Base-by-base conservation (phyloP, 2,113 vertebrate genomes). In the Sorex araneus region DNA sequence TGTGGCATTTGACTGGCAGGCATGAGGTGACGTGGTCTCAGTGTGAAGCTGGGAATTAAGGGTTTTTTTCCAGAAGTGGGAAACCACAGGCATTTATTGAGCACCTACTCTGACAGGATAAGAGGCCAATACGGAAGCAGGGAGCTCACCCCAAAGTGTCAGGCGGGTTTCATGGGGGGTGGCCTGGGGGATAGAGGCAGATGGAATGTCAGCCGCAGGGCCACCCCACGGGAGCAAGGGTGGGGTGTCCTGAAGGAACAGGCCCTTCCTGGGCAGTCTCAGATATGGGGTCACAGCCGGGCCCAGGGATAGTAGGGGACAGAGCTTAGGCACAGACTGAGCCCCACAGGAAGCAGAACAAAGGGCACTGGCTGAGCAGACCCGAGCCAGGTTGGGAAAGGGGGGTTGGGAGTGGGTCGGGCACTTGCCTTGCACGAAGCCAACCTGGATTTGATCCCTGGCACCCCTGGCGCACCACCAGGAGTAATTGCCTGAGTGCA, bases 171-270 rank as follows among this genome's bases (percentile, higher is more conserved):
- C 23, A 15, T 11, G 43, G 3, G 7, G 63, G 15, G 10, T 1
- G 15, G 12, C 6, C 66, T 74, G 32, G 45, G 19, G 45, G 91
- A 71, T 47, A 66, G 27, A 77, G 57, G 79, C 11, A 2, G 28
- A n/a, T 25, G 3, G 57, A 88, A 81, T 82, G 36, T 12, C 15
- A 7, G 34, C 66, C 87, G 6, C 25, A 15, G 21, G 25, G 57
- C 13, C 3, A 32, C 6, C 15, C 19, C 12, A 0, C 4, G 1
- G 50, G 18, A 28, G 40, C 50, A 36, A 4, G 2, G 27, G n/a
- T 47, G 2, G 47, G 16, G 30, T 18, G 76, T 32, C 63, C 32
- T 40, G 23, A 36, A 70, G 27, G 27, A 40, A 74, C 0, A 9
- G n/a, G 34, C 3, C 16, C 25, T 45, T 67, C 16, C 63, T 8